Conservation (phyloP, 2,113 vertebrate genomes). For the Plotosus lineatus region DNA sequence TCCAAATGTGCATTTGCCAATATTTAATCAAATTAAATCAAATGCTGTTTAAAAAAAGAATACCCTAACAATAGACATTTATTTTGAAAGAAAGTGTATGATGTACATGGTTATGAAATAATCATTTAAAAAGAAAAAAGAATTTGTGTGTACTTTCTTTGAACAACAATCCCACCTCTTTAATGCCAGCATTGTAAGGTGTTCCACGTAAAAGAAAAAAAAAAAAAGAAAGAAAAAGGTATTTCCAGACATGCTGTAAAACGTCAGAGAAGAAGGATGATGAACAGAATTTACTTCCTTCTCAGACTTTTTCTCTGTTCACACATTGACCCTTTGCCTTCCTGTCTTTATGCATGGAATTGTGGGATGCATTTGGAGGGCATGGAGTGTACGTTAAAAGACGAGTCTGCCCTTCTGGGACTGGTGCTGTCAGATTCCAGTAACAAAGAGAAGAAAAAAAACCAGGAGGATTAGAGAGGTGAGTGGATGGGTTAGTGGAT, state of each 20-base stretch:
- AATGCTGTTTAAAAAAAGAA: neutral
- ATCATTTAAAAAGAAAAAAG: neutral
- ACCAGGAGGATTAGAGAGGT: constrained; percentile 53
- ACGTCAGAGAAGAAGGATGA: constrained; percentile 40
- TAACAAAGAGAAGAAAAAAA: constrained; percentile 22
- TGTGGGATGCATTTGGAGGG: constrained; percentile 40
- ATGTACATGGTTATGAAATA: neutral
- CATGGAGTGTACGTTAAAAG: constrained; percentile 23
- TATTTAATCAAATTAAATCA: neutral
- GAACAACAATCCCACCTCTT: neutral
- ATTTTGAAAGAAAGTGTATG: neutral
- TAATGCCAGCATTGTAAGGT: neutral
- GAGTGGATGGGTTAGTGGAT: constrained; percentile 54
- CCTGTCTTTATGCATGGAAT: constrained; percentile 49
- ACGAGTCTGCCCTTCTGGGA: constrained; percentile 50
- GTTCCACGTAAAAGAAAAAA: constrained; percentile 9
- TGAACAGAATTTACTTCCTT: constrained; percentile 39
- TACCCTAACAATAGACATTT: no score
- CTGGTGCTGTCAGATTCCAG: constrained; percentile 36
- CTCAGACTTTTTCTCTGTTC: constrained; percentile 34
- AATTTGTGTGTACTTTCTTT: neutral
- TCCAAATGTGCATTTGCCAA: neutral
- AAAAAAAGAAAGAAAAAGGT: constrained; percentile 40
- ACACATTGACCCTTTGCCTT: constrained; percentile 32
- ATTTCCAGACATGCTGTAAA: constrained; percentile 24